A percentile compares a stretch with the other conserved stretches of the same genome.
Conservation (phyloP, 2,797 vertebrate species). For the Myotis myotis region DNA sequence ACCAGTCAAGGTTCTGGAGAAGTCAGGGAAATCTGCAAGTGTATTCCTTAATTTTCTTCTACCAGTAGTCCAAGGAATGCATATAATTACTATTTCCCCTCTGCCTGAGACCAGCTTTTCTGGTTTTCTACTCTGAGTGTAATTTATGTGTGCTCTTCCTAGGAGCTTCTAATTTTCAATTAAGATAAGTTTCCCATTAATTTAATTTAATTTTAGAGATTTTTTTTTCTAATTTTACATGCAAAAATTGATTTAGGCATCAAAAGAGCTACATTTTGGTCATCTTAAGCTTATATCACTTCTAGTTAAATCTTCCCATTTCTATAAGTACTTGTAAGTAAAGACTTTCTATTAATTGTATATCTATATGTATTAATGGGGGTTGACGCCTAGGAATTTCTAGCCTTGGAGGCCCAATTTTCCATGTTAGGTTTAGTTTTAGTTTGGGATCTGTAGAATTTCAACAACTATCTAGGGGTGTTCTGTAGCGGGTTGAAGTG, state of each 20-base stretch:
- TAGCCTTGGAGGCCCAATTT: not conserved
- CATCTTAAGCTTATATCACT: not conserved
- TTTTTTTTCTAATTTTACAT: not conserved
- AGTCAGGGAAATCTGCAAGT: not conserved
- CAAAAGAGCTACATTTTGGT: not conserved
- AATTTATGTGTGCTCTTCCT: not conserved
- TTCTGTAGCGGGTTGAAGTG: not conserved
- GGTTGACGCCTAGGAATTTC: not conserved
- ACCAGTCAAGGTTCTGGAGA: not conserved
- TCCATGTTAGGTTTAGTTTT: not conserved
- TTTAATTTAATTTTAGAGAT: not conserved
- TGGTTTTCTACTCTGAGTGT: not conserved
- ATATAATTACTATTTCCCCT: not conserved
- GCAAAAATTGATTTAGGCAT: not conserved
- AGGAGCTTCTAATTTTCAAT: not conserved
- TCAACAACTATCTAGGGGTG: not conserved
- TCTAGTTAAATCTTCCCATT: not conserved
- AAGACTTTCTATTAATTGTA: not conserved
- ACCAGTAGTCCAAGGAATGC: not conserved
- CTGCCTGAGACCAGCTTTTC: not conserved
- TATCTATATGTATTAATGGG: not conserved
- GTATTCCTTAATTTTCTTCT: not conserved
- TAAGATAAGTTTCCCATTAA: not conserved
- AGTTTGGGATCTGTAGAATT: not conserved
- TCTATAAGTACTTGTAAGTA: not conserved